Conservation (phyloP, 2,888 invertebrate species). For the Pterostichus madidus region DNA sequence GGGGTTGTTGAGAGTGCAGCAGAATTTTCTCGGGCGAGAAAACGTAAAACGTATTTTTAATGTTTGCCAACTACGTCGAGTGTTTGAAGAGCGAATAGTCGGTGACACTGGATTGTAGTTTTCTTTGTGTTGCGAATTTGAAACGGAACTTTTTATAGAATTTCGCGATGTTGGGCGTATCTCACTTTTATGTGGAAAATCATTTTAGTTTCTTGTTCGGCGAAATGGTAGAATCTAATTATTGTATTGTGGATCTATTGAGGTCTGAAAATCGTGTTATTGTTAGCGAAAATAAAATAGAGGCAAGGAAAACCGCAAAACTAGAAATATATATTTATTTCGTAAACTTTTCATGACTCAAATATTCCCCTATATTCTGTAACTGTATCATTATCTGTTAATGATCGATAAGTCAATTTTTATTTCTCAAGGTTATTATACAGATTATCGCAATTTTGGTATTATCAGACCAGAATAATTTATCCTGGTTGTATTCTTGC, state of each 20-base stretch:
- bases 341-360: too few relatives aligned
- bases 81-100: conserved; percentile 47
- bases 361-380: too few relatives aligned
- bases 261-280: background rate
- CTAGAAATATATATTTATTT: too few relatives aligned
- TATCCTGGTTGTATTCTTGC: too few relatives aligned
- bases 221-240: conserved; percentile 42
- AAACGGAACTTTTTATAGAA: conserved; percentile 41
- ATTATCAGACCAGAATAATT: too few relatives aligned
- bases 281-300: background rate
- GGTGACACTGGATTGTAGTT: conserved; percentile 38
- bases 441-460: too few relatives aligned
- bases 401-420: too few relatives aligned
- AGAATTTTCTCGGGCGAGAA: background rate
- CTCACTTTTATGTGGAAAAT: conserved; percentile 37
- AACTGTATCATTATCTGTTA: too few relatives aligned
- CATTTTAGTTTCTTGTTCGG: conserved; percentile 34
- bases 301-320: too few relatives aligned
- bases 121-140: conserved; percentile 41
- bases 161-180: conserved; percentile 26
- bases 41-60: conserved; percentile 54
- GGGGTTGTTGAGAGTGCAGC: background rate
- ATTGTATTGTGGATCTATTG: background rate
- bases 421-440: too few relatives aligned
- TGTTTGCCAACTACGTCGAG: conserved; percentile 53